phyloP scores from a whole-genome alignment of 1,140 invertebrate species.

The Heliothis subflexa region DNA sequence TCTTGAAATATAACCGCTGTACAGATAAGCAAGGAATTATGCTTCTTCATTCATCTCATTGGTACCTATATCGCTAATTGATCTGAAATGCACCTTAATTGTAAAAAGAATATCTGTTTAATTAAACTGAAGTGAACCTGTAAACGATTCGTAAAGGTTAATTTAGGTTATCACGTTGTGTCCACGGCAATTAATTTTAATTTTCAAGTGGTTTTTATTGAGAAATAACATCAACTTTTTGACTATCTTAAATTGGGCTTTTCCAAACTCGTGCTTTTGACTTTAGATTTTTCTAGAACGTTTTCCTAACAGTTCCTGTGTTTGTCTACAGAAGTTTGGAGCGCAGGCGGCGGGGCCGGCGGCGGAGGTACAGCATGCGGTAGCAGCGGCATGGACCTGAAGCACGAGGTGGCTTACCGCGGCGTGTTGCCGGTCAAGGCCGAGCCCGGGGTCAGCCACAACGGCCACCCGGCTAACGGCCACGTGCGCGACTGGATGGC shows the following conservation, averaged over 20 bases:
- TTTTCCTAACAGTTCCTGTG: not conserved
- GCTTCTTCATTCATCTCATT: not conserved
- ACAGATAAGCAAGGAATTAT: slow-evolving; percentile 14
- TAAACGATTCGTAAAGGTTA: no score
- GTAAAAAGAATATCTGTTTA: no score
- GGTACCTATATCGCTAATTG: not conserved
- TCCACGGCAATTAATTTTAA: no score
- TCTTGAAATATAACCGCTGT: not conserved
- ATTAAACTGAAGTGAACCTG: no score
- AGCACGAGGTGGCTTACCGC: slow-evolving; percentile 83
- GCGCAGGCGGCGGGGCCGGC: slow-evolving; percentile 81
- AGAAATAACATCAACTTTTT: not conserved
- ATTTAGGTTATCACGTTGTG: no score
- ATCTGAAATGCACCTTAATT: not conserved
- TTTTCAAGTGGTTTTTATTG: not conserved
- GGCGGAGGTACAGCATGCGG: slow-evolving; percentile 80
- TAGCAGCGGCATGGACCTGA: slow-evolving; percentile 83
- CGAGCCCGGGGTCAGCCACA: slow-evolving; percentile 86
- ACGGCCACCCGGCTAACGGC: slow-evolving; percentile 89
- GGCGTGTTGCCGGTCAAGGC: slow-evolving; percentile 80
- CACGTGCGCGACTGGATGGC: slow-evolving; percentile 94
- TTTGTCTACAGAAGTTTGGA: slow-evolving; percentile 79
- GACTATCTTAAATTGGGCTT: not conserved
- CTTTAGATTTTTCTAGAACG: no score
- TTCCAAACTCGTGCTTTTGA: no score